Base-by-base conservation (phyloP, 2,113 vertebrate genomes). In the Apistogramma diplotaenia region DNA sequence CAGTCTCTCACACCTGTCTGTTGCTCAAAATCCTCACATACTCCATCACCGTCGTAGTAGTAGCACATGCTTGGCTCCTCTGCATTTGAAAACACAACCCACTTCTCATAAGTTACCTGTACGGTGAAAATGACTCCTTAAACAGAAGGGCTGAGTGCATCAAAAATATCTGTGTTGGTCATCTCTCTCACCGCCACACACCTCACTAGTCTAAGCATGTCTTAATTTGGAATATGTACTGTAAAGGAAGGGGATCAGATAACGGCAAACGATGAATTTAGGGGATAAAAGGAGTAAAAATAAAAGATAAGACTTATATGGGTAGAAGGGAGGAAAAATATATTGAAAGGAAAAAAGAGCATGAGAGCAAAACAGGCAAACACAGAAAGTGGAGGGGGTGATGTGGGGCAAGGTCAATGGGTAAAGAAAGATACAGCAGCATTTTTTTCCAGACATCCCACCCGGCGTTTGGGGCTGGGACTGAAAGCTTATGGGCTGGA, bases 21-120 rank as follows among this genome's bases (percentile, higher is more conserved):
- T 67, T 95, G 95, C 87, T 99, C 98, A 86, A 99, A 99, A 84
- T 99, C 98, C 85, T 99, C 98, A 58, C 98, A 99, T 49, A 99
- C 95, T 2, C 98, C 98, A 6, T 99, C 98, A 0, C 98, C 98
- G 0, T 99, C 98, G 0, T 99, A 98, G 93, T 98, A 99, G 87
- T 99, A 99, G 85, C 98, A 99, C 82, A 96, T 95, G 92, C 97
- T 99, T 53, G 98, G 98, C 78, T 98, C 97, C 83, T 97, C 98
- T 99, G 95, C 35, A 49, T 70, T 74, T 29, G 23, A 53, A 58
- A 53, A 84, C 4, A 78, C 4, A 79, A 18, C 43, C 31, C 65
- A 76, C 35, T 54, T 65, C 15, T 29, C 29, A 18, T 25, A 7
- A 70, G 43, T 29, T 13, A 43, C 8, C 15, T 60, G 10, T 58